Conservation (phyloP, 1,140 invertebrate genomes). For the Agrilus planipennis region DNA sequence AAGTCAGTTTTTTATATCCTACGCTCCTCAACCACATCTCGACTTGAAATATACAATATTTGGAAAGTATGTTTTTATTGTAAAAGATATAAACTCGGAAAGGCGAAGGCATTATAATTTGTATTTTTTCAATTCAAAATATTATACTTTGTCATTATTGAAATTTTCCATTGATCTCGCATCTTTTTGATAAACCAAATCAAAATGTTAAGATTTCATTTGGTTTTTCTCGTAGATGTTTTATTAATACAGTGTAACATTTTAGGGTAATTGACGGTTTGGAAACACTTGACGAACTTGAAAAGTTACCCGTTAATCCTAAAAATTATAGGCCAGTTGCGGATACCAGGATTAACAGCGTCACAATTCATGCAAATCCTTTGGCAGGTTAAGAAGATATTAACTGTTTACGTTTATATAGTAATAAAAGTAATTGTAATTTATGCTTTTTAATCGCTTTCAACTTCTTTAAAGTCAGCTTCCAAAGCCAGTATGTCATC, state of each 20-base stretch:
- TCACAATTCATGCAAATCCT: conserved; percentile 96
- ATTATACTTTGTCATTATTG: no score
- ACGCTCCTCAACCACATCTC: conserved; percentile 86
- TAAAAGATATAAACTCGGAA: no score
- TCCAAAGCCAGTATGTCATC: conserved; percentile 59
- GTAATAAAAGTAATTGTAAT: no score
- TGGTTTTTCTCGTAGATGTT: no score
- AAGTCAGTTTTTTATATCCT: conserved; percentile 97
- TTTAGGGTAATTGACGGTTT: conserved; percentile 94
- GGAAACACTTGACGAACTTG: conserved; percentile 89
- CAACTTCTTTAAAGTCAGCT: conserved; percentile 51
- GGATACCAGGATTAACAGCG: conserved; percentile 72
- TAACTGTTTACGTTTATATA: no score
- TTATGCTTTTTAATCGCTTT: no score
- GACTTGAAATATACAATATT: conserved; percentile 96
- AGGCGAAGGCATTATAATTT: no score
- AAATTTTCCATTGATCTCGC: no score
- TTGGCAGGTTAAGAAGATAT: conserved; percentile 64
- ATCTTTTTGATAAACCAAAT: no score
- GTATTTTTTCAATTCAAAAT: no score
- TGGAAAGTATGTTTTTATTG: conserved; percentile 72
- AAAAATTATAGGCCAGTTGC: conserved; percentile 81
- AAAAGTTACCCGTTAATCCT: conserved; percentile 88
- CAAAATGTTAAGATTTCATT: no score
- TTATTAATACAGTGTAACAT: conserved; percentile 20